Conservation (phyloP, 2,797 vertebrate species). For the Phataginus tetradactyla region DNA sequence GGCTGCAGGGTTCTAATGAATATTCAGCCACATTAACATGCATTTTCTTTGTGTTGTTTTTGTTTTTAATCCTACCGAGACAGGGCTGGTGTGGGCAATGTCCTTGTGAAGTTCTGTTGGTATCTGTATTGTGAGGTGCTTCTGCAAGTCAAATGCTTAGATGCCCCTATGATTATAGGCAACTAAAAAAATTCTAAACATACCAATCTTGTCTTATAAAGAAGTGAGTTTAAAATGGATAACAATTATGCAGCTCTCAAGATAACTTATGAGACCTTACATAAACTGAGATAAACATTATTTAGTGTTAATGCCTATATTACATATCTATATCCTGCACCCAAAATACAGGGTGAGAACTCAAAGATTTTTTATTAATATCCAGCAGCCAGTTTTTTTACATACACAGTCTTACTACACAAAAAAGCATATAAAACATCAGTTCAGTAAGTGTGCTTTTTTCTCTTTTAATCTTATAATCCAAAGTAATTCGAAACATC, state of each 20-base stretch:
- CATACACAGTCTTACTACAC: not conserved
- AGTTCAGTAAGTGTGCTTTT: not conserved
- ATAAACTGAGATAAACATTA: constrained; percentile 27
- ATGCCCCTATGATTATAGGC: constrained; percentile 51
- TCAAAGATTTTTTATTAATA: not conserved
- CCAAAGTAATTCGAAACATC: constrained; percentile 3
- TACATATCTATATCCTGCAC: not conserved
- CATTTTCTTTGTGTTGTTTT: constrained; percentile 62
- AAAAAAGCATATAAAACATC: not conserved
- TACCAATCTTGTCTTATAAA: not conserved
- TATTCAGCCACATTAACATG: constrained; percentile 80
- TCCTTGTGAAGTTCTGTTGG: constrained; percentile 21
- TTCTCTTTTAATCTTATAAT: constrained; percentile 42
- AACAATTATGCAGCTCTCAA: not conserved
- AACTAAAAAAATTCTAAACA: constrained; percentile 8
- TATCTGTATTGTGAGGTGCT: not conserved
- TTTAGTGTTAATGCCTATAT: not conserved
- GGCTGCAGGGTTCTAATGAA: constrained; percentile 82
- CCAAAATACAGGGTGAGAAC: not conserved
- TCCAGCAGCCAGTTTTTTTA: not conserved
- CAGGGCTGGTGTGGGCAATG: constrained; percentile 26
- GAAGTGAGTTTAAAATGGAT: not conserved
- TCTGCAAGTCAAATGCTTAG: constrained; percentile 59
- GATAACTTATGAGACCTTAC: not conserved
- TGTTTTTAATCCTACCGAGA: constrained; percentile 7